Percentiles rank a stretch among this genome's conserved stretches.
Conservation (phyloP, 2,113 vertebrate genomes). For the Ranitomeya variabilis region DNA sequence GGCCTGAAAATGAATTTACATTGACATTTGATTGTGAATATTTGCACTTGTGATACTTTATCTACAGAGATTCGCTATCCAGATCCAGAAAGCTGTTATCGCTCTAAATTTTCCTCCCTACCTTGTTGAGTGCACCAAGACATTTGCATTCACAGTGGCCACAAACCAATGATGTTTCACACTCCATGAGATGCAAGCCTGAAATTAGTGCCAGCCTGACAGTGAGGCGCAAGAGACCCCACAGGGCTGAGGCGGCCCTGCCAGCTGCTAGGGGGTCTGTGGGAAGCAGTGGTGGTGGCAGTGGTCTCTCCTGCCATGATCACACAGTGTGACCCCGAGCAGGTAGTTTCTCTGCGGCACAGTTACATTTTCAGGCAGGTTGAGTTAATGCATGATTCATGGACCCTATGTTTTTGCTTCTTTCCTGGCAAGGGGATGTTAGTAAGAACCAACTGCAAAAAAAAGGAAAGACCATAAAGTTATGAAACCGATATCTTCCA, state of each 20-base stretch:
- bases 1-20: not conserved
- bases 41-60: not conserved
- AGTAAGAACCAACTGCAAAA: too few relatives aligned
- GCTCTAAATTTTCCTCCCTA: not conserved
- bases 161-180: conserved; percentile 7
- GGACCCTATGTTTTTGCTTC: not conserved
- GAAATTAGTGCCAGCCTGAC: not conserved
- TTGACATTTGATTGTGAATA: conserved; percentile 31
- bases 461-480: too few relatives aligned
- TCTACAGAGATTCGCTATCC: not conserved
- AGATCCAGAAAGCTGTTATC: not conserved
- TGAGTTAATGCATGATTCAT: not conserved
- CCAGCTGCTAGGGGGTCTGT: not conserved
- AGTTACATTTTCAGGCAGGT: not conserved
- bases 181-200: not conserved
- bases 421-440: too few relatives aligned
- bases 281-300: not conserved
- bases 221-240: not conserved
- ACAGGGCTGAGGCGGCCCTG: not conserved
- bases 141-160: not conserved
- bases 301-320: not conserved
- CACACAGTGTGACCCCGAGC: too few relatives aligned
- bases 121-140: not conserved
- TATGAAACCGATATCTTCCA: too few relatives aligned
- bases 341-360: not conserved